These are phyloP conservation scores for Pentamera pediparva DNA, from an alignment of 53 echinoderm and acorn worm genomes.

Conservation along the genomic window DNA sequence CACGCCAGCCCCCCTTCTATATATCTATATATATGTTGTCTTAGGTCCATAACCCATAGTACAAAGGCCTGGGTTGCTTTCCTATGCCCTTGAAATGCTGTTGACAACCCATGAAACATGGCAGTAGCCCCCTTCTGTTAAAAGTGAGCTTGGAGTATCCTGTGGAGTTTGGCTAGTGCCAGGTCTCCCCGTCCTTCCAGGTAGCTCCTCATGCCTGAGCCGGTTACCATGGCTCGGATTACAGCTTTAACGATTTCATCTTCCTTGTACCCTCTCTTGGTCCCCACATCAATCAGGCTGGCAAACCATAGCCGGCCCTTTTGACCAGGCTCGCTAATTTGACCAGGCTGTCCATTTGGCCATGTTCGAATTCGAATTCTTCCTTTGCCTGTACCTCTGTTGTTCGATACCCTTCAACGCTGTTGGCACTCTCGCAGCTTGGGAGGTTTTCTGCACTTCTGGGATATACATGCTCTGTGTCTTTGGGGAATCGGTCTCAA, in stretches of 20 bases:
- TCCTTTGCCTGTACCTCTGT: neutral
- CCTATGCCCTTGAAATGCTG: slow-evolving; percentile 30
- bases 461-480: neutral
- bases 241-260: slow-evolving; percentile 45
- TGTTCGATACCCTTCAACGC: neutral
- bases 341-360: no score
- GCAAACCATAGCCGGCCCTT: slow-evolving; percentile 43
- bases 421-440: neutral
- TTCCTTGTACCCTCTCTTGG: slow-evolving; percentile 16
- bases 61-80: slow-evolving; percentile 54
- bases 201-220: slow-evolving; percentile 36
- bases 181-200: slow-evolving; percentile 37
- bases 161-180: slow-evolving; percentile 21
- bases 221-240: slow-evolving; percentile 32
- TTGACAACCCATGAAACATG: slow-evolving; percentile 43
- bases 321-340: slow-evolving; percentile 49
- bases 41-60: slow-evolving; percentile 44
- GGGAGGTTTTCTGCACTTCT: no score
- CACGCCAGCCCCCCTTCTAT: neutral
- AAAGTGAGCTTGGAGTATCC: slow-evolving; percentile 38
- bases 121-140: slow-evolving; percentile 49
- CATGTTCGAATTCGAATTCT: slow-evolving; percentile 43
- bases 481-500: neutral
- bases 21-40: slow-evolving; percentile 40
- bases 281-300: slow-evolving; percentile 50